Base-by-base conservation (phyloP, 2,888 invertebrate species). In the Toxonevra muliebris region DNA sequence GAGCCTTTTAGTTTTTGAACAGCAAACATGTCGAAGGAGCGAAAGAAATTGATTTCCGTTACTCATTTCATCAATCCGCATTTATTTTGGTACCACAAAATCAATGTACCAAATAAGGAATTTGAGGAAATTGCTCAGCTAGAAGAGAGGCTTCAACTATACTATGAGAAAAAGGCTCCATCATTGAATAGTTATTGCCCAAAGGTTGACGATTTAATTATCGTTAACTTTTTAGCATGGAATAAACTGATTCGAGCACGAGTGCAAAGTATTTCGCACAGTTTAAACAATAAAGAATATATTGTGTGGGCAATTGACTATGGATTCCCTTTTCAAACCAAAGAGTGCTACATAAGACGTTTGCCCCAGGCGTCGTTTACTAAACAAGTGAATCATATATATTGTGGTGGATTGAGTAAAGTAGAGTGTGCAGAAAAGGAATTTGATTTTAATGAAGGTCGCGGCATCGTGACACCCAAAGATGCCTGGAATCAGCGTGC, bases 21-120 rank as follows among this genome's bases (percentile, higher is more conserved):
- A 59, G 9, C 5, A 73, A 73, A 30, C 30, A 30, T 30, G 30
- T 30, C 30, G 2, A 30, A 30, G 76, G 73, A 69, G 13, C 66
- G 61, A 30, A 75, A 72, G 43, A 71, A 75, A 48, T 73, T 70
- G 48, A 73, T 78, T 11, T 42, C 75, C 1, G 68, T 78, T 15
- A 74, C 78, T 0, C 77, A 78, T 43, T 78, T 77, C 53, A 78
- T 78, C 20, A 78, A 77, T 69, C 78, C 78, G 0, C 77, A 77
- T 61, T 55, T 77, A 13, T 78, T 78, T 66, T 78, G 78, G 78
- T 78, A 74, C 40, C 77, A 77, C 61, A 74, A 72, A 58, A 69
- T 75, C 19, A 74, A 73, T 63, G 73, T 70, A 1, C 73, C 71
- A 2, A 72, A 72, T 62, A 72, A 73, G 1, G 53, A 65, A 41